Evolutionary conservation across 1,140 invertebrate species (phyloP), one percentile per base, ranked within the genome.

Genomic region (Drosophila sp.): DNA sequence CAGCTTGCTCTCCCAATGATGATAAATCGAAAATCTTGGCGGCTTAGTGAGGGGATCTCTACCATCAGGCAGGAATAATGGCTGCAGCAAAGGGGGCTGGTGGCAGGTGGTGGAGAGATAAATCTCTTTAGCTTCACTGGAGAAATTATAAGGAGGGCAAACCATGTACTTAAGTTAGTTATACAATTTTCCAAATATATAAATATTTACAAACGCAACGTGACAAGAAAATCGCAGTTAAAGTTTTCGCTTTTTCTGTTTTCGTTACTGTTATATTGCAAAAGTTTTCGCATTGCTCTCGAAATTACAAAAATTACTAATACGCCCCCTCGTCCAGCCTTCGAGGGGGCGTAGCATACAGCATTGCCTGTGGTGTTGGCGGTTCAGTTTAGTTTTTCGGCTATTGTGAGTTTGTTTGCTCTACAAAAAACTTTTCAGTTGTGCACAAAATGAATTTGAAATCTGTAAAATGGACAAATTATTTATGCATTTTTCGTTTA

Each of bases 21-120:
- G 83, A 87, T 87, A 87, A 87, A 87, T 87, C 83, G 83, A 74
- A 83, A 83, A 89, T 87, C 84, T 87, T 89, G 67, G 68, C 84
- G 67, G 84, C 84, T 83, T 89, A 89, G 72, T 79, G 64, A 38
- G 65, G 29, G 70, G 54, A 3, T 27, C 29, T 4, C 5, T 27
- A 50, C 5, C 54, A 32, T 11, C 1, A 32, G 8, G 10, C 54
- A 56, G 29, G n/a, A 8, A 4, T 1, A n/a, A 3, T n/a, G 11
- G 40, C 11, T 11, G 3, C 11, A 11, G 7, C 38, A 30, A 29
- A 10, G 3, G 5, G 4, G 1, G 38, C 2, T 8, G 29, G 3
- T 10, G 54, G 7, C 3, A 35, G 30, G 7, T 8, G 56, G 32
- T 4, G 32, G 32, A 10, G 6, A 60, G 1, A 25, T 47, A 47